Evolutionary conservation across 2,888 invertebrate species (phyloP).

Genomic region (Dasysyrphus albostriatus): DNA sequence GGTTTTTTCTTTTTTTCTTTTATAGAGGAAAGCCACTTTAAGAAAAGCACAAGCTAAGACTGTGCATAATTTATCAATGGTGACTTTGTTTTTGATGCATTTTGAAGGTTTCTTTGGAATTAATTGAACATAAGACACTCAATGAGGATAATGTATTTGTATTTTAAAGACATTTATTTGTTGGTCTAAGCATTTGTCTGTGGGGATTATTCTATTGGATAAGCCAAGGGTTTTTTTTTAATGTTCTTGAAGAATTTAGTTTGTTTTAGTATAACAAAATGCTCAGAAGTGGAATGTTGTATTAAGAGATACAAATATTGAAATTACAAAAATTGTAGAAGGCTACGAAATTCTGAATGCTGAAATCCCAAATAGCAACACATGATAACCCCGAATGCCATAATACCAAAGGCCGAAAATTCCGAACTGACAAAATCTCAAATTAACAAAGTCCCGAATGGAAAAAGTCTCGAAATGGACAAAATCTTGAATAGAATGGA

Average conservation of each 20-base stretch:
- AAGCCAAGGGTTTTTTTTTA: neutral
- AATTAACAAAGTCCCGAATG: no score
- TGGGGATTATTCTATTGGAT: conserved; percentile 8
- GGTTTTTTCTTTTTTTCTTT: neutral
- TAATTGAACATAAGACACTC: conserved; percentile 12
- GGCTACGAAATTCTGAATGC: no score
- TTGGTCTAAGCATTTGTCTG: conserved; percentile 6
- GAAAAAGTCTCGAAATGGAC: no score
- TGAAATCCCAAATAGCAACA: no score
- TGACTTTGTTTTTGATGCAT: conserved; percentile 28
- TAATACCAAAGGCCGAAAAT: no score
- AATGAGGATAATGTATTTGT: neutral
- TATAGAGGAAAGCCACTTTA: neutral
- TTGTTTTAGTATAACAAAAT: neutral
- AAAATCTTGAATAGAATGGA: no score
- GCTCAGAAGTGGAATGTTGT: neutral
- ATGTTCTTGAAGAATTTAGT: neutral
- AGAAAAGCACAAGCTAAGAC: conserved; percentile 10
- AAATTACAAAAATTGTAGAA: no score
- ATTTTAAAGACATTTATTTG: conserved; percentile 13
- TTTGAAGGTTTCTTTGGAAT: conserved; percentile 45
- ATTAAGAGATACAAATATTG: no score
- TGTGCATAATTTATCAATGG: conserved; percentile 18
- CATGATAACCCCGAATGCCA: no score
- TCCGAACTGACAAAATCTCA: no score